phyloP scores from a whole-genome alignment of 2,797 vertebrate genomes.

The Xiphorhynchus erythropygius region DNA sequence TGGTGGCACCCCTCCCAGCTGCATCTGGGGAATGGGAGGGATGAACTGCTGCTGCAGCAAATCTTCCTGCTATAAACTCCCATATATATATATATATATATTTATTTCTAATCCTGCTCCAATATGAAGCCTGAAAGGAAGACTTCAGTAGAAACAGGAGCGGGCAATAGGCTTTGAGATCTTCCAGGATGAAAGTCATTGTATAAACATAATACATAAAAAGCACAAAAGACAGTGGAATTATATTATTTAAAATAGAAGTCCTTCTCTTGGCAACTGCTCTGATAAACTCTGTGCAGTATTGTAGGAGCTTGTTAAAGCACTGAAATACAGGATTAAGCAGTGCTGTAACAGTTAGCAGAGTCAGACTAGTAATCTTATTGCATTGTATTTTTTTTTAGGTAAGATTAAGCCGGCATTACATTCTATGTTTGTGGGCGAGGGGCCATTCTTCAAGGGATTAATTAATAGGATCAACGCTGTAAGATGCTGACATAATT shows the following conservation, averaged over 20 bases:
- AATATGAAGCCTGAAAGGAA: background rate
- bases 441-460: conserved; percentile 33
- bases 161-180: background rate
- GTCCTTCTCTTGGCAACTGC: background rate
- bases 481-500: conserved; percentile 21
- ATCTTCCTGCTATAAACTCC: background rate
- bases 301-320: conserved; percentile 45
- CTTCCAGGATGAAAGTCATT: background rate
- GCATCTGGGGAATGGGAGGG: rapidly evolving
- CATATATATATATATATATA: background rate
- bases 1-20: background rate
- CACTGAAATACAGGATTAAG: conserved; percentile 28
- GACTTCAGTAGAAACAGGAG: background rate
- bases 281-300: conserved; percentile 23
- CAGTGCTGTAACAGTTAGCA: conserved; percentile 35
- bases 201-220: background rate
- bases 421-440: conserved; percentile 31
- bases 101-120: background rate
- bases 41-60: background rate
- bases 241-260: conserved; percentile 48
- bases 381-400: conserved; percentile 29
- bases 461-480: conserved; percentile 11
- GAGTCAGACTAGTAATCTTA: conserved; percentile 50
- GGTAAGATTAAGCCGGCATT: conserved; percentile 45
- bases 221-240: conserved; percentile 24